Conservation (phyloP, 2,888 invertebrate genomes). For the Ormia ochracea region DNA sequence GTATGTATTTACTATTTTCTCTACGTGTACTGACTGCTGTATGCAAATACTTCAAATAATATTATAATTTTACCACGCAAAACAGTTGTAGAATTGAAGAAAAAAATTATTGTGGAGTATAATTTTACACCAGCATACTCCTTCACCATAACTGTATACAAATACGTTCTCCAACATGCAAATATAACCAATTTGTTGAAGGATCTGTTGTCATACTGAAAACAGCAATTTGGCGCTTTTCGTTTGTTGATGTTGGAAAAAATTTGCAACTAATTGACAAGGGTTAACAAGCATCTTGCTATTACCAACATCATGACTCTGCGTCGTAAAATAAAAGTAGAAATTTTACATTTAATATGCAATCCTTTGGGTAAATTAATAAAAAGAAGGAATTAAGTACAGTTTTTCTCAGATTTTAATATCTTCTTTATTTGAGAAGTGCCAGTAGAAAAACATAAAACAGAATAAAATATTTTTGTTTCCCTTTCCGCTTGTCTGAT, state of each 20-base stretch:
- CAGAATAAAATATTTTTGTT: no score
- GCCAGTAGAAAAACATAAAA: neutral
- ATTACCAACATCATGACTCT: neutral
- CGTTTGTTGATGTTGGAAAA: neutral
- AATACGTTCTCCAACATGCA: neutral
- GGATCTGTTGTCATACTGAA: neutral
- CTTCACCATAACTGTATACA: no score
- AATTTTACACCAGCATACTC: neutral
- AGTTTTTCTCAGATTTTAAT: neutral
- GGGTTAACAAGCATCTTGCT: conserved; percentile 8
- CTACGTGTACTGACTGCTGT: conserved; percentile 4
- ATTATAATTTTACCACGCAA: conserved; percentile 24
- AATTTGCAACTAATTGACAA: conserved; percentile 36
- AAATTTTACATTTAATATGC: neutral
- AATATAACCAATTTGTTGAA: conserved; percentile 45
- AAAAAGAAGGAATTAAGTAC: conserved; percentile 10
- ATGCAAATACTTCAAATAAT: neutral
- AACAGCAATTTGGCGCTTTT: neutral
- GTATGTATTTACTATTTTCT: neutral
- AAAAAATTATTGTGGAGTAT: conserved; percentile 3
- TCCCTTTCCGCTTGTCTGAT: no score
- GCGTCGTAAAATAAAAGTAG: neutral
- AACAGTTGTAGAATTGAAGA: conserved; percentile 22
- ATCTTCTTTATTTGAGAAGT: neutral
- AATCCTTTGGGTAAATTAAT: conserved; percentile 19